These are phyloP conservation scores for Caenorhabditis sp. DNA, from an alignment of 2,888 invertebrate species.

Conservation along the genomic window DNA sequence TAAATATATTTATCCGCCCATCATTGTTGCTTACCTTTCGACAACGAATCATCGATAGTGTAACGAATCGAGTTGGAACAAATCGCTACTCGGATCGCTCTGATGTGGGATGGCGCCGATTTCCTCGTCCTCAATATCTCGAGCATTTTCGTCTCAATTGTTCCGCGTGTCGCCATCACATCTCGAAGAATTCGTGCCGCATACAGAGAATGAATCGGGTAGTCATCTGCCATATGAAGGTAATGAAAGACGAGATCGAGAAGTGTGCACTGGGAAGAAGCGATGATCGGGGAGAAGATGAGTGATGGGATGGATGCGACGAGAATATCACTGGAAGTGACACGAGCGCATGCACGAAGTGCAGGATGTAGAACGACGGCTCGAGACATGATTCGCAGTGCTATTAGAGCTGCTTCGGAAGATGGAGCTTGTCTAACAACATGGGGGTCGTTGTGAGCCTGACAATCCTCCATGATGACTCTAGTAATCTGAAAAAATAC, in stretches of 20 bases:
- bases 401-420: slow-evolving; percentile 68
- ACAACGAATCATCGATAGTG: slow-evolving; percentile 61
- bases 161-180: slow-evolving; percentile 68
- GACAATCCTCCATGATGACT: slow-evolving; percentile 75
- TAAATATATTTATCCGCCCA: neutral
- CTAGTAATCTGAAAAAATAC: slow-evolving; percentile 67
- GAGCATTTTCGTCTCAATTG: slow-evolving; percentile 69
- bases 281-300: slow-evolving; percentile 73
- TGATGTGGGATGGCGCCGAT: slow-evolving; percentile 39
- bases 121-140: slow-evolving; percentile 58
- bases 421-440: slow-evolving; percentile 56
- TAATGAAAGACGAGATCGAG: slow-evolving; percentile 72
- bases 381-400: slow-evolving; percentile 62
- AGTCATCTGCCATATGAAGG: slow-evolving; percentile 70
- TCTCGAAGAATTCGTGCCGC: slow-evolving; percentile 77
- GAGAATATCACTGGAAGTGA: slow-evolving; percentile 73
- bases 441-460: slow-evolving; percentile 64
- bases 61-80: slow-evolving; percentile 60
- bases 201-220: slow-evolving; percentile 73
- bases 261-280: slow-evolving; percentile 60
- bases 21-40: slow-evolving; percentile 34
- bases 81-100: slow-evolving; percentile 58
- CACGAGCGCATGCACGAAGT: slow-evolving; percentile 72
- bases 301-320: slow-evolving; percentile 76
- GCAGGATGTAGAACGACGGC: slow-evolving; percentile 73